phyloP scores from a whole-genome alignment of 2,113 vertebrate genomes.

The Xenopus tropicalis region DNA sequence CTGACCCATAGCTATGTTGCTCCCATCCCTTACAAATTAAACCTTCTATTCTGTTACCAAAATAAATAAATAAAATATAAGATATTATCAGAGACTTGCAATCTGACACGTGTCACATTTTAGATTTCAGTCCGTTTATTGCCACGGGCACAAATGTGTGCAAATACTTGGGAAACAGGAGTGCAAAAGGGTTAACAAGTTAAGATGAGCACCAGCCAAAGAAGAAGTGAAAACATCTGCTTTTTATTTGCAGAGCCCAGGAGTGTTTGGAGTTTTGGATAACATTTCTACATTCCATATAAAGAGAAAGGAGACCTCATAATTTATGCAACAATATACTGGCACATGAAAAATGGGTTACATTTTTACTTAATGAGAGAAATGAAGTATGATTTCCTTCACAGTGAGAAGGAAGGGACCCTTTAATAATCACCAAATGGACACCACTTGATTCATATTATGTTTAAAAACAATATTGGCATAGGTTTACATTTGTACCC shows the following conservation, averaged over 20 bases:
- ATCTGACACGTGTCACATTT: no score
- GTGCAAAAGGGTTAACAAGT: conserved; percentile 53
- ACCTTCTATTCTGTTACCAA: no score
- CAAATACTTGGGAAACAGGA: conserved; percentile 8
- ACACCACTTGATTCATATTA: conserved; percentile 47
- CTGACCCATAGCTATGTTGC: no score
- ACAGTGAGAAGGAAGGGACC: conserved; percentile 50
- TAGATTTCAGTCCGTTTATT: not conserved
- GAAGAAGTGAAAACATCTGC: conserved; percentile 64
- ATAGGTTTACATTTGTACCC: conserved; percentile 42
- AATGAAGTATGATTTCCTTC: conserved; percentile 61
- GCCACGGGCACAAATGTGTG: not conserved
- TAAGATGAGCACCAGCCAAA: conserved; percentile 49
- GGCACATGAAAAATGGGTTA: conserved; percentile 57
- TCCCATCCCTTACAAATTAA: no score
- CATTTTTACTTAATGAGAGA: conserved; percentile 72
- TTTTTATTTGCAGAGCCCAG: conserved; percentile 66
- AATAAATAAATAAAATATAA: no score
- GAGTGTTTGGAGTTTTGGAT: conserved; percentile 53
- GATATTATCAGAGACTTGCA: no score
- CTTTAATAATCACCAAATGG: conserved; percentile 65
- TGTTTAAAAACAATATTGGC: conserved; percentile 49
- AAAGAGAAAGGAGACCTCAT: conserved; percentile 63
- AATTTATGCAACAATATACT: conserved; percentile 66
- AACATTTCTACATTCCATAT: conserved; percentile 63